phyloP scores from a whole-genome alignment of 2,113 vertebrate species.

The Otolemur garnettii region DNA sequence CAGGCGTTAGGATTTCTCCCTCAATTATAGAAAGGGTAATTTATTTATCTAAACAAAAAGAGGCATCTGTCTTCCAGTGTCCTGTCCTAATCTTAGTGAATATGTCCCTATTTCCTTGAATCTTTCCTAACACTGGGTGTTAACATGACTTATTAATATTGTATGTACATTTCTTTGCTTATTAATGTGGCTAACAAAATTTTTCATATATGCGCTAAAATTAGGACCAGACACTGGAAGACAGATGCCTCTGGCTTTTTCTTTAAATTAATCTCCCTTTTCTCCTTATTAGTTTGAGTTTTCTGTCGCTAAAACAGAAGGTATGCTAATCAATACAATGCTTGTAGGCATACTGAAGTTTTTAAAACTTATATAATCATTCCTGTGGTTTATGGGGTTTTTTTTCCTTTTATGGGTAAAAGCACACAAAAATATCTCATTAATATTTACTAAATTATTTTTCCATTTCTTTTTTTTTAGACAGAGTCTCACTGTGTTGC shows the following conservation, averaged over 20 bases:
- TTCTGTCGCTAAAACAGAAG: not conserved
- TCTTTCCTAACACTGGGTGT: not conserved
- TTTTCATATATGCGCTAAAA: conserved; percentile 17
- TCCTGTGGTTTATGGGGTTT: not conserved
- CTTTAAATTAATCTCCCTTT: conserved; percentile 11
- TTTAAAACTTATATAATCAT: not conserved
- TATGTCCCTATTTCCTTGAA: not conserved
- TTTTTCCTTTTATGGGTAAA: conserved; percentile 7
- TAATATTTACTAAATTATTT: conserved; percentile 21
- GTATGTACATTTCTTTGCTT: not conserved
- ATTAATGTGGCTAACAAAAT: not conserved
- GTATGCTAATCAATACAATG: not conserved
- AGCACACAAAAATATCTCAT: not conserved
- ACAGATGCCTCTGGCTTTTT: conserved; percentile 33
- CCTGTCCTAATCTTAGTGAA: no score
- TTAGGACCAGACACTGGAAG: not conserved
- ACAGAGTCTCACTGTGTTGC: no score
- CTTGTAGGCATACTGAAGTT: not conserved
- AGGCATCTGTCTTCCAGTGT: no score
- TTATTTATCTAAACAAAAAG: no score
- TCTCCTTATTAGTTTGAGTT: not conserved
- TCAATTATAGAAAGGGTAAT: not conserved
- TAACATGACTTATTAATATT: not conserved
- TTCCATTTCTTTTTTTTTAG: not conserved
- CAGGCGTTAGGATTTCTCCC: not conserved